Evolutionary conservation across 2,113 vertebrate species (phyloP).

Genomic region (Chroicocephalus ridibundus): DNA sequence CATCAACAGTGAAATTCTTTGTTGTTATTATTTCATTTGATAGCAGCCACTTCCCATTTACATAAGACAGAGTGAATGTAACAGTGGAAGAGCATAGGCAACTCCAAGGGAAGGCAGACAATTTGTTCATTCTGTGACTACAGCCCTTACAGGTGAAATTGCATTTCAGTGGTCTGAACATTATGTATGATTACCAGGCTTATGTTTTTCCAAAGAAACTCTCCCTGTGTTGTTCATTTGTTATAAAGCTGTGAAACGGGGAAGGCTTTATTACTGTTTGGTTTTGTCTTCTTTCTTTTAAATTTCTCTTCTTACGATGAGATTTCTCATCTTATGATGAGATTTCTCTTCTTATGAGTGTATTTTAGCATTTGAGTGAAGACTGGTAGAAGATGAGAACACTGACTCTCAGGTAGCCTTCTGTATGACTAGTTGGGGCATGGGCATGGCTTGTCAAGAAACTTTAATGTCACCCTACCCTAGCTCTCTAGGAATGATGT

Average conservation of each 20-base stretch:
- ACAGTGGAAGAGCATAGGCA: background rate
- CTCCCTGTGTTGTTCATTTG: background rate
- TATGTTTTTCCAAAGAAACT: background rate
- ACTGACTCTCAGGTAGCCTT: background rate
- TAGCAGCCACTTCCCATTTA: background rate
- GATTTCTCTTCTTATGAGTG: background rate
- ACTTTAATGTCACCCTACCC: background rate
- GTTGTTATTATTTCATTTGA: background rate
- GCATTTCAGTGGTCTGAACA: background rate
- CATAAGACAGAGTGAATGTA: background rate
- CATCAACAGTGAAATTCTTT: background rate
- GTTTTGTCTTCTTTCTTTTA: background rate
- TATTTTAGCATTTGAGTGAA: background rate
- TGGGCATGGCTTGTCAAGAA: background rate
- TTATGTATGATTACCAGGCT: background rate
- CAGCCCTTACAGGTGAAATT: background rate
- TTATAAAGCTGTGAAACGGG: background rate
- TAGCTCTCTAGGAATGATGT: background rate
- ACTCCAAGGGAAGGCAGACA: background rate
- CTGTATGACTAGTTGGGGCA: background rate
- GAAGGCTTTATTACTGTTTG: background rate
- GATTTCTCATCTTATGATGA: background rate
- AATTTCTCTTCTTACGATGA: background rate
- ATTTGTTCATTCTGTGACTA: background rate
- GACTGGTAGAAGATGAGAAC: background rate